Base-by-base conservation (phyloP, 2,888 invertebrate species). In the Tuberolachnus salignus region DNA sequence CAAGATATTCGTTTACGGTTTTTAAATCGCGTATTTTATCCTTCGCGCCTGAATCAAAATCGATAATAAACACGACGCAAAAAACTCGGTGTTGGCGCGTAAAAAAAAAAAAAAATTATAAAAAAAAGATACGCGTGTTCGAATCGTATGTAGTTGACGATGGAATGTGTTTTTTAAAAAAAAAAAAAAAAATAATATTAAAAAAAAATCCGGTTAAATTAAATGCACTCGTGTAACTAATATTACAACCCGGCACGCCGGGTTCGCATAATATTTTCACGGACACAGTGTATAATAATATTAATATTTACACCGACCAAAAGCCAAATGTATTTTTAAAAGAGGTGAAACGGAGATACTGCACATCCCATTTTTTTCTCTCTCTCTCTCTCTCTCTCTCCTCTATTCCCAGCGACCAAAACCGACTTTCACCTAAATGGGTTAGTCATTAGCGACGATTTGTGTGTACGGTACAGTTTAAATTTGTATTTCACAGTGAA, bases 361-460 rank as follows among this genome's bases (percentile, higher is more conserved):
- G 63, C 73, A 63, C 63, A 34, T n/a, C n/a, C 34, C 34, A 63
- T 57, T 71, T 71, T 71, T 71, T 53, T 51, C 13, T 23, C 9
- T 42, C 14, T 61, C 8, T 42, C 42, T 61, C 44, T 44, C 23
- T 46, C 19, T 53, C 19, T 53, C n/a, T 10, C 23, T 59, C 16
- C 16, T 9, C 46, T 13, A 46, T 34, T 34, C 46, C 55, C 21
- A n/a, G 26, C 51, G 21, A 42, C 11, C 63, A 73, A 63, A 73
- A 61, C 34, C 21, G 34, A 34, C 34, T 42, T 73, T 19, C 51
- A 42, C 23, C 63, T 73, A 73, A 73, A 73, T 63, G 73, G 63
- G 73, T 73, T 73, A 73, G 73, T 73, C 73, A 73, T 73, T 73
- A 73, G 73, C 51, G 42, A 63, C 73, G 73, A 51, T 73, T 73